These are phyloP conservation scores for Zaprionus bogoriensis DNA, from an alignment of 2,888 invertebrate genomes.

Conservation along the genomic window DNA sequence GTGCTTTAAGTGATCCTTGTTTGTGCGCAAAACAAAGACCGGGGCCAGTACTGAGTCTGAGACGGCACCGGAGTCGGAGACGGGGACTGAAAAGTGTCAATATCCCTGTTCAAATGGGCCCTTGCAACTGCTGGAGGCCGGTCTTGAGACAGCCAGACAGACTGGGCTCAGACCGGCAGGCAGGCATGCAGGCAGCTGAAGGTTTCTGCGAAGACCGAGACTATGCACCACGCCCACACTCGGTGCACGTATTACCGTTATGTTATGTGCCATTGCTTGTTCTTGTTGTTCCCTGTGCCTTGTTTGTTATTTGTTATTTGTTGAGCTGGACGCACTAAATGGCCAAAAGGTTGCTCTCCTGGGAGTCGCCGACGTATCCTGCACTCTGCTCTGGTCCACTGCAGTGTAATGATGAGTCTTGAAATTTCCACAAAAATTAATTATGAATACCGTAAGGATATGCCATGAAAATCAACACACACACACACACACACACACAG, in stretches of 20 bases:
- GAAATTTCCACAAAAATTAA: constrained; percentile 75
- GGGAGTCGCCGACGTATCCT: constrained; percentile 58
- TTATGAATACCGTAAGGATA: constrained; percentile 66
- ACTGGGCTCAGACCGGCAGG: not conserved
- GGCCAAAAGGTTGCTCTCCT: constrained; percentile 79
- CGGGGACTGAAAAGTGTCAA: constrained; percentile 62
- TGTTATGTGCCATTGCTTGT: constrained; percentile 35
- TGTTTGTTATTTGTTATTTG: constrained; percentile 24
- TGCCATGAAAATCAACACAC: constrained; percentile 10
- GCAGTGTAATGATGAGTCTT: constrained; percentile 72
- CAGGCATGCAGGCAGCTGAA: constrained; percentile 28
- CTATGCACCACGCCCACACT: constrained; percentile 34
- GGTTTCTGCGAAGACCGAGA: constrained; percentile 38
- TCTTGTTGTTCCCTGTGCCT: too few species aligned
- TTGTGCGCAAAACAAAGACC: constrained; percentile 35
- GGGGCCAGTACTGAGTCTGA: not conserved
- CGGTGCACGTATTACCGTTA: constrained; percentile 40
- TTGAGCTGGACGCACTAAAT: constrained; percentile 70
- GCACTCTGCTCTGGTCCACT: constrained; percentile 44
- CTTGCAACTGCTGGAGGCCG: constrained; percentile 32
- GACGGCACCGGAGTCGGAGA: constrained; percentile 5
- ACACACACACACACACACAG: constrained; percentile 14
- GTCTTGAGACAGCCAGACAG: constrained; percentile 34
- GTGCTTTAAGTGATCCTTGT: constrained; percentile 72
- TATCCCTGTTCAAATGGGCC: constrained; percentile 47